Conservation (phyloP, 2,113 vertebrate species). For the Origma solitaria region DNA sequence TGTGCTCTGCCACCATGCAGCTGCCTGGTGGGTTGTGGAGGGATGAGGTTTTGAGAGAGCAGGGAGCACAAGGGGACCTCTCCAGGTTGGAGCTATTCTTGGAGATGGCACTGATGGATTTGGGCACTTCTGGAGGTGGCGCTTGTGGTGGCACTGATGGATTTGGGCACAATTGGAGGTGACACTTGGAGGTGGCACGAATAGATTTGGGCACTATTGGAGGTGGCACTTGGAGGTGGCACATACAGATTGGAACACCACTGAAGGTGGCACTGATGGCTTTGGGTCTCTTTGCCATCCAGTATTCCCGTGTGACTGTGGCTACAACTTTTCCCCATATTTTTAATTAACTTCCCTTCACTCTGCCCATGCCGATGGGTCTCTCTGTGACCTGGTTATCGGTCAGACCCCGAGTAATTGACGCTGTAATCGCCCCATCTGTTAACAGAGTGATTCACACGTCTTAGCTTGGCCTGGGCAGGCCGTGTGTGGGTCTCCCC, state of each 20-base stretch:
- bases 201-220: background rate
- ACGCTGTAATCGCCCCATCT: background rate
- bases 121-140: background rate
- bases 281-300: background rate
- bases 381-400: background rate
- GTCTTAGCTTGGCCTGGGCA: background rate
- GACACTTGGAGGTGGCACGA: background rate
- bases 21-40: background rate
- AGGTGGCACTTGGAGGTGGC: background rate
- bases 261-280: background rate
- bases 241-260: background rate
- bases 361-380: background rate
- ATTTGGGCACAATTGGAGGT: background rate
- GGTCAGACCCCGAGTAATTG: background rate
- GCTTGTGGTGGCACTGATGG: background rate
- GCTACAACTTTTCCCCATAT: background rate
- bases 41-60: background rate
- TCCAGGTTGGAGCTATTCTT: background rate
- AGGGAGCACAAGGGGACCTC: background rate
- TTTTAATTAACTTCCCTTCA: background rate
- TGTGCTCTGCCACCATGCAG: background rate
- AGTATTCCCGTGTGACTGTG: background rate
- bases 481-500: background rate
- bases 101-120: background rate
- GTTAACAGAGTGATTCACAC: background rate